Base-by-base conservation (phyloP, 2,888 invertebrate genomes). In the Lasioglossum calceatum region DNA sequence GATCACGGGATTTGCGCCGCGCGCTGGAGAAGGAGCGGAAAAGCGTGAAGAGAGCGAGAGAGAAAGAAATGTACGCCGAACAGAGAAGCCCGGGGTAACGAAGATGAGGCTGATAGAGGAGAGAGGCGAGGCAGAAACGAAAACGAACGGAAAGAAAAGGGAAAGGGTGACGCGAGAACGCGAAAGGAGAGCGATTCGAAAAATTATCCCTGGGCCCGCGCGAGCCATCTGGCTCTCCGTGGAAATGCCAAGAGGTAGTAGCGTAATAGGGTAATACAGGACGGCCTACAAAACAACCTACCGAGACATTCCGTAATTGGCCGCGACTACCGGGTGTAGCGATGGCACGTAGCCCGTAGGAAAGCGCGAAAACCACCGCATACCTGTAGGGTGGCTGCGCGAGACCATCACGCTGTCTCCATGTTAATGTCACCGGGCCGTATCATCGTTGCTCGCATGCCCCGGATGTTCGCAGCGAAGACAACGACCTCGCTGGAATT, bases 251-350 rank as follows among this genome's bases (percentile, higher is more conserved):
- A 79, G 71, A 73, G 78, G 71, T 58, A 77, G 77, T 80, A 87
- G 88, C 90, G 92, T 93, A 93, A 94, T 93, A 91, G 91, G 93
- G 90, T 93, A 93, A 94, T 92, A 91, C 89, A 84, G 90, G 85
- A 89, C 87, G 86, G 88, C 85, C 91, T 84, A 88, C 89, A 88
- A 91, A 92, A 92, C 90, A 85, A 88, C 81, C 89, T 77, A 83
- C 82, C 87, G 84, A 83, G 87, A 88, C 92, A 89, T 92, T 89
- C 85, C 92, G 87, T 92, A 92, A 92, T 92, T 92, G 92, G 92
- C 85, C 87, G 89, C 71, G 88, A 83, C 86, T 82, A 84, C 86
- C 82, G 80, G 32, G 75, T 50, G 54, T 47, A 23, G n/a, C 82
- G 81, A 67, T n/a, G 39, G 71, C 42, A 67, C 67, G 67, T 67